These are phyloP conservation scores for Alsophila aescularia DNA, from an alignment of 2,888 invertebrate species.

Conservation along the genomic window DNA sequence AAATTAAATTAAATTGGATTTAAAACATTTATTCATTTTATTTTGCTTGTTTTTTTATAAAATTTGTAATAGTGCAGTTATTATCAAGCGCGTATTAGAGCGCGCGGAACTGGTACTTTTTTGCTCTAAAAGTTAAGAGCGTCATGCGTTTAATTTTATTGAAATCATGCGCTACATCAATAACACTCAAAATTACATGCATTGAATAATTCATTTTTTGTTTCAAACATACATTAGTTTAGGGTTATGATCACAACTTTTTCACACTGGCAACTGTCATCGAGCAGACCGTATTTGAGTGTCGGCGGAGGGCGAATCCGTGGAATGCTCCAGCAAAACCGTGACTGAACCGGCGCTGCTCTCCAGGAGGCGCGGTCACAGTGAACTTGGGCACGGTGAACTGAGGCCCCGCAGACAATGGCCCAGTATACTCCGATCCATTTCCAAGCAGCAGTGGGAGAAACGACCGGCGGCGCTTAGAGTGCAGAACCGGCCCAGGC, in stretches of 20 bases:
- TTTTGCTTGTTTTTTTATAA: neutral
- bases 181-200: conserved; percentile 31
- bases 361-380: conserved; percentile 82
- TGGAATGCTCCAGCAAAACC: conserved; percentile 78
- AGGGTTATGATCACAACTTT: conserved; percentile 52
- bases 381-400: conserved; percentile 82
- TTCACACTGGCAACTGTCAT: conserved; percentile 59
- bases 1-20: neutral
- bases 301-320: conserved; percentile 88
- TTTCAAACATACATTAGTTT: conserved; percentile 30
- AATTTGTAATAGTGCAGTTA: neutral
- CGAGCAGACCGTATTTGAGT: conserved; percentile 87
- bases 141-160: neutral
- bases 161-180: conserved; percentile 16
- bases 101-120: neutral
- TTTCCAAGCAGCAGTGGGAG: conserved; percentile 83
- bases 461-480: conserved; percentile 83
- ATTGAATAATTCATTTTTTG: conserved; percentile 19
- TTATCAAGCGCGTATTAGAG: neutral
- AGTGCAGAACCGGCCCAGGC: conserved; percentile 49
- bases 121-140: neutral
- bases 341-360: conserved; percentile 81
- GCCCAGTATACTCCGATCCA: conserved; percentile 56
- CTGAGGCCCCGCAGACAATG: conserved; percentile 79
- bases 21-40: neutral